Evolutionary conservation across 2,113 vertebrate species (phyloP), one percentile per base, ranked within the genome.

Genomic region (Athene cunicularia): DNA sequence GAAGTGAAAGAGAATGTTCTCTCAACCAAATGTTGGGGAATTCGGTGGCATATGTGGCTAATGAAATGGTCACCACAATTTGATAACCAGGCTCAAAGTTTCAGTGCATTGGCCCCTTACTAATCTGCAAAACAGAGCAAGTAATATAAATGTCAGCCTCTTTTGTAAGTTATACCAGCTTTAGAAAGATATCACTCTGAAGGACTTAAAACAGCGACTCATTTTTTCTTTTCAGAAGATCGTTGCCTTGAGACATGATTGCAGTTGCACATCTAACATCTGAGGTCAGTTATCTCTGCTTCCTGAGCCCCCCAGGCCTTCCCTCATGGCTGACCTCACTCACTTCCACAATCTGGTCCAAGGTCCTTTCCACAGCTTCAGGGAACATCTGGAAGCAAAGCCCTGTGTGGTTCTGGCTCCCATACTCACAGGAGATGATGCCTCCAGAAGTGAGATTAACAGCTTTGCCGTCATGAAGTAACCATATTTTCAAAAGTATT

Each of bases 321-420:
- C 67, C 74, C 77, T 95, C 35, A 26, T 5, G 22, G 81, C 93
- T 96, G 92, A 96, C 43, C 90, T 94, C 93, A 74, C 76, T 89
- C 93, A 59, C 80, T 91, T 84, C 91, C 83, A 76, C 83, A 83
- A 14, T 79, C 49, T 91, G 47, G 35, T 73, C 82, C 88, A 88
- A 92, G 47, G 47, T 45, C 60, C 60, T 94, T 79, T 81, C 75
- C 80, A 72, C 45, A 68, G 66, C 52, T 24, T 56, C 56, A 49
- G 35, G 27, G 83, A 95, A 93, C 86, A 93, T 93, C 83, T 95
- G 92, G 92, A 96, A 86, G 64, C 86, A 80, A 95, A 95, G 68
- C 30, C 86, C 75, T 52, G 18, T 43, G 86, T 33, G 32, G 52
- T 91, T 92, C 80, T 89, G 73, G 47, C 86, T 95, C 80, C 83